phyloP scores from a whole-genome alignment of 2,113 vertebrate genomes.

The Chlamydotis undulata region DNA sequence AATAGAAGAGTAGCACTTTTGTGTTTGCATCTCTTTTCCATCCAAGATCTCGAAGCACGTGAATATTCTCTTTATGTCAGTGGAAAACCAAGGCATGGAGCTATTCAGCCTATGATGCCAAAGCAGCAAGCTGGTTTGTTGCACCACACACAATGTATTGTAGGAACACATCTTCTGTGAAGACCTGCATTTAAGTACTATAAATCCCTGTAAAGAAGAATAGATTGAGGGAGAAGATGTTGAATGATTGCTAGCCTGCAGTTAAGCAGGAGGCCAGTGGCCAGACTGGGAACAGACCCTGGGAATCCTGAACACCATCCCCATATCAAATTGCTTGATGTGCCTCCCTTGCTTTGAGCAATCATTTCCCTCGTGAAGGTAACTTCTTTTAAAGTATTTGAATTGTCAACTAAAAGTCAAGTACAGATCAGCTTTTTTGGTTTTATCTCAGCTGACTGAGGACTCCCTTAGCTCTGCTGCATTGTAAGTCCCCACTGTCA shows the following conservation, averaged over 20 bases:
- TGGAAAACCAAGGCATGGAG: not conserved
- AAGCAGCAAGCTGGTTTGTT: not conserved
- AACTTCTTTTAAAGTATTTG: not conserved
- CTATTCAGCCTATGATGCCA: not conserved
- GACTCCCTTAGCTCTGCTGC: not conserved
- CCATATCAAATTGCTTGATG: not conserved
- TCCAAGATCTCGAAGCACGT: not conserved
- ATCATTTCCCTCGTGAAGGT: not conserved
- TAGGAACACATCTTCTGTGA: not conserved
- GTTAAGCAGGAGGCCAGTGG: not conserved
- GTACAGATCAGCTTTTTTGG: not conserved
- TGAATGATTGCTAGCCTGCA: not conserved
- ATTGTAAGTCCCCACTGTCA: not conserved
- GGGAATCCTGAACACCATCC: not conserved
- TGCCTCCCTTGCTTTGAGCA: not conserved
- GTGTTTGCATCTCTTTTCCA: slow-evolving; percentile 22
- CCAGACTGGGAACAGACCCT: not conserved
- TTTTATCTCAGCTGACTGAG: not conserved
- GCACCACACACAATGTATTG: not conserved
- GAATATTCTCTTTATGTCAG: slow-evolving; percentile 4
- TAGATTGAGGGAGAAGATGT: not conserved
- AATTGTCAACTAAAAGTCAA: not conserved
- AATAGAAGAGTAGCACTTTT: slow-evolving; percentile 26
- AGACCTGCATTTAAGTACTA: not conserved
- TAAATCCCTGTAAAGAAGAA: not conserved